A percentile compares a stretch with the other conserved stretches of the same genome.
These are phyloP conservation scores for Greenwoodochromis staneri DNA, from an alignment of 2,113 vertebrate genomes.

Conservation along the genomic window DNA sequence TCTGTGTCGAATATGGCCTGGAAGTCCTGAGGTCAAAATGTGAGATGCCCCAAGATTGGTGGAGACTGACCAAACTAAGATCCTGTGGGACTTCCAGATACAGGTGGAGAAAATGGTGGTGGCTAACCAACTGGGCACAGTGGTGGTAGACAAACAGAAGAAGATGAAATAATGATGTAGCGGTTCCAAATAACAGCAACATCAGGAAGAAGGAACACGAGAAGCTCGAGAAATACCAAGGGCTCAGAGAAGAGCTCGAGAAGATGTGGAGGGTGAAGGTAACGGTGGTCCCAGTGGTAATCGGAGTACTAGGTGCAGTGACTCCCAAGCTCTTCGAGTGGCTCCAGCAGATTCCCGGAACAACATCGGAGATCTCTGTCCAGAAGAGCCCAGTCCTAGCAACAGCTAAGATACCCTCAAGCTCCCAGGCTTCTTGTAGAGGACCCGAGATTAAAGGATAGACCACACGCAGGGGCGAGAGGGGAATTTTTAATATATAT, in stretches of 20 bases:
- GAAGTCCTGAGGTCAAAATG: not conserved
- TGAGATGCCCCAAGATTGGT: not conserved
- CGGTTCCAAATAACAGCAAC: rapidly evolving
- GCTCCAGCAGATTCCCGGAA: not conserved
- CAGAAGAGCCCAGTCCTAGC: not conserved
- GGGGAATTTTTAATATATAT: not conserved
- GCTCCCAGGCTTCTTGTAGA: not conserved
- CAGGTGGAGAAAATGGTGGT: not conserved
- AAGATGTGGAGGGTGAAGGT: not conserved
- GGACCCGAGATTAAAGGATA: not conserved
- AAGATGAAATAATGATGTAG: not conserved
- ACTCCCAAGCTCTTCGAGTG: not conserved
- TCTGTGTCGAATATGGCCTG: not conserved
- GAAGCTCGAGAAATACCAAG: not conserved
- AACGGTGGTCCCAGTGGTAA: not conserved
- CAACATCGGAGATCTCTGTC: not conserved
- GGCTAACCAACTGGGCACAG: not conserved
- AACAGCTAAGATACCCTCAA: not conserved
- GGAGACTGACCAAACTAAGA: not conserved
- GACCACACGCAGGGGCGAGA: not conserved
- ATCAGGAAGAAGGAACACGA: not conserved
- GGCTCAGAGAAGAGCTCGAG: not conserved
- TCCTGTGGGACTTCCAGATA: not conserved
- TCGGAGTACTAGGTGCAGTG: rapidly evolving
- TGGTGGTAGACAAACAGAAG: not conserved